A percentile compares a stretch with the other conserved stretches of the same genome.
These are phyloP conservation scores for Spondyliosoma cantharus DNA, from an alignment of 2,797 vertebrate species.

Conservation along the genomic window DNA sequence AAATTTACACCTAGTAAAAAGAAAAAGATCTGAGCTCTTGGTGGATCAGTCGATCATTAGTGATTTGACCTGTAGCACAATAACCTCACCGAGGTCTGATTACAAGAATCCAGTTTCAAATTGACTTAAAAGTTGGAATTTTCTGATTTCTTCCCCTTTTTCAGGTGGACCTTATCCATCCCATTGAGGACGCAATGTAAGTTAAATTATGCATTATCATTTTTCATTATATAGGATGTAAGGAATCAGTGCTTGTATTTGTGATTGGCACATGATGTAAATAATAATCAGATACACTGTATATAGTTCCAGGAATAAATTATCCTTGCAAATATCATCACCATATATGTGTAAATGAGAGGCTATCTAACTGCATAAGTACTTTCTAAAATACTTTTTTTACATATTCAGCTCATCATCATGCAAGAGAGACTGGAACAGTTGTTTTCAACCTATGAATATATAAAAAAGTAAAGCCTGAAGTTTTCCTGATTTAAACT, in stretches of 20 bases:
- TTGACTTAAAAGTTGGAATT: not conserved
- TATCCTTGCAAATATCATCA: not conserved
- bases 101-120: not conserved
- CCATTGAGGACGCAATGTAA: slow-evolving; percentile 51
- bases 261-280: not conserved
- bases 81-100: not conserved
- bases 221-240: not conserved
- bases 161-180: slow-evolving; percentile 47
- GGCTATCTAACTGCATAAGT: not conserved
- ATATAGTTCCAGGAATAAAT: not conserved
- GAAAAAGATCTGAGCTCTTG: not conserved
- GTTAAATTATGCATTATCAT: slow-evolving; percentile 17
- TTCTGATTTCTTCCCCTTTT: not conserved
- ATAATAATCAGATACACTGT: not conserved
- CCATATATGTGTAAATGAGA: not conserved
- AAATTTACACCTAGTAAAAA: not conserved
- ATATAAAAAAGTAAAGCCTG: not conserved
- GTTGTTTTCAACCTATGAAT: not conserved
- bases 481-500: not conserved
- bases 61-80: no score
- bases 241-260: not conserved
- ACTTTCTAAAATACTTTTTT: not conserved
- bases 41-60: not conserved
- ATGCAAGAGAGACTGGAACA: not conserved
- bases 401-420: not conserved